Base-by-base conservation (phyloP, 2,797 vertebrate genomes). In the Otolemur crassicaudatus region DNA sequence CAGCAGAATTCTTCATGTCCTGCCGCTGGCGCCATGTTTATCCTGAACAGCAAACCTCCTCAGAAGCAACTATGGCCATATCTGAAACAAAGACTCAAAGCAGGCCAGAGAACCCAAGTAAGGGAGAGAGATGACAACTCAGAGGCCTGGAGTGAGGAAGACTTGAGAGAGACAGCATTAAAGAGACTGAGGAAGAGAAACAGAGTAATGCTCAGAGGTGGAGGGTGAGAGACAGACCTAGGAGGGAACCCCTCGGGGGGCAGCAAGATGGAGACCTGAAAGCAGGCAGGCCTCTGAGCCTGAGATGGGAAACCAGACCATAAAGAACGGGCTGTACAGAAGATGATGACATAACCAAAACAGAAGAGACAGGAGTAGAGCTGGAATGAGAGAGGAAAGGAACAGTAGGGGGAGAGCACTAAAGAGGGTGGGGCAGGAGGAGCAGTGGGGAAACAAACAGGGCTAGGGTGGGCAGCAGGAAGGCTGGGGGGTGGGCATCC, bases 1-100 rank as follows among this genome's bases (percentile, higher is more conserved):
- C 34, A 98, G 98, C 96, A 98, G 96, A 98, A 98, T 98, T 98
- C 98, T 98, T 97, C 97, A 94, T 96, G 86, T 97, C 98, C 98
- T 0, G 97, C 98, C 98, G 97, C 97, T 97, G 96, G 95, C 97
- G 97, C 98, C 96, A 9, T 99, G 98, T 98, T 98, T 98, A 98
- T 93, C 84, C 92, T 98, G 97, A 69, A 81, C 63, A 97, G 97
- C 90, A 96, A 96, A 98, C 98, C 96, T 98, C 97, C 97, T 10
- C 96, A 92, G 96, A 97, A 97, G 92, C 60, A 75, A 96, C 97
- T 75, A 87, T 94, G 96, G 96, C 97, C 97, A 97, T 53, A 87
- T 96, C 76, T 56, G n/a, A 87, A 69, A 89, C 83, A 70, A 46
- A 82, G 86, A 63, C 83, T 77, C 25, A 56, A 85, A 89, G 90